These are phyloP conservation scores for Yponomeuta evonymella DNA, from an alignment of 2,888 invertebrate genomes.

Conservation along the genomic window DNA sequence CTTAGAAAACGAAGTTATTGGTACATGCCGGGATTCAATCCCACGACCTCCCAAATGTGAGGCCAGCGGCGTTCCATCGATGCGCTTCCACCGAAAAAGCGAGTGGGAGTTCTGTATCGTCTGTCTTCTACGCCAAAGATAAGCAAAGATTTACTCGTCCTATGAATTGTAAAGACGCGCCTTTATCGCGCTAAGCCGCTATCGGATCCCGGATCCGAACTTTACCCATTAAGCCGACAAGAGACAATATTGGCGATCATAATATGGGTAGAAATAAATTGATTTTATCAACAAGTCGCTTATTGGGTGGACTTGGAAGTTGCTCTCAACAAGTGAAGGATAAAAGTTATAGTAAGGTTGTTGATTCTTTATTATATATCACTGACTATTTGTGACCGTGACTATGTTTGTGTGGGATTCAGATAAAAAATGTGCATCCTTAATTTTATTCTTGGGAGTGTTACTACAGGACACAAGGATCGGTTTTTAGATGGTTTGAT, in stretches of 20 bases:
- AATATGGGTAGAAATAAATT: background rate
- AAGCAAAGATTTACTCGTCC: background rate
- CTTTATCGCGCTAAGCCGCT: constrained; percentile 18
- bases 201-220: constrained; percentile 28
- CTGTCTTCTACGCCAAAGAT: background rate
- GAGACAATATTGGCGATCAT: constrained; percentile 14
- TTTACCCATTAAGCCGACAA: constrained; percentile 30
- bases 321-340: background rate
- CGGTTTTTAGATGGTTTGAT: too few species aligned
- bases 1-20: too few species aligned
- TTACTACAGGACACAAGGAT: too few species aligned
- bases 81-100: background rate
- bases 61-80: too few species aligned
- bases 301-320: background rate
- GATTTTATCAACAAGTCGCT: constrained; percentile 1
- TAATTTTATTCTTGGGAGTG: too few species aligned
- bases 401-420: too few species aligned
- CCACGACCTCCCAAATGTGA: too few species aligned
- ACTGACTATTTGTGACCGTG: too few species aligned
- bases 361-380: too few species aligned
- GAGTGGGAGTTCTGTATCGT: background rate
- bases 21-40: too few species aligned
- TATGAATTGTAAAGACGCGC: constrained; percentile 3
- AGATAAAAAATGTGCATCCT: too few species aligned
- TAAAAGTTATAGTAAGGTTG: too few species aligned